Conservation (phyloP, 1,140 invertebrate genomes). For the Drosophila parvula region DNA sequence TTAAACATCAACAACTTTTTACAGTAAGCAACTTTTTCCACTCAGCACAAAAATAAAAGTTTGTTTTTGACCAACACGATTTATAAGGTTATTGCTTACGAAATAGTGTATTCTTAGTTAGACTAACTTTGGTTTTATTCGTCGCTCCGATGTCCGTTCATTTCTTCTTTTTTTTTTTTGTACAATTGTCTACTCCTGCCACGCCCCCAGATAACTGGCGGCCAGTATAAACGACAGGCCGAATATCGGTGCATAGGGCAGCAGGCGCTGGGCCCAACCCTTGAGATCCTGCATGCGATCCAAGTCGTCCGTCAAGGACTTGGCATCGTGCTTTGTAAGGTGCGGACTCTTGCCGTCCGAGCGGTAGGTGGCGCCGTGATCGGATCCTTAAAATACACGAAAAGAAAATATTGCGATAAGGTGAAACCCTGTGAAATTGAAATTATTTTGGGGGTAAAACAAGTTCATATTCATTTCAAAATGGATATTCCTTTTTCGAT, state of each 20-base stretch:
- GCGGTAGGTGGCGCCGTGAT: constrained; percentile 73
- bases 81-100: constrained; percentile 57
- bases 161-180: constrained; percentile 38
- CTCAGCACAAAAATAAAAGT: constrained; percentile 42
- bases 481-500: no score
- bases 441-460: background rate
- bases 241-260: background rate
- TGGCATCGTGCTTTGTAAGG: constrained; percentile 70
- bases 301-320: constrained; percentile 72
- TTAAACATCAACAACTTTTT: constrained; percentile 79
- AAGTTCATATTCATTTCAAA: background rate
- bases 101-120: constrained; percentile 44
- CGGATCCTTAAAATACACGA: constrained; percentile 48
- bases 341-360: constrained; percentile 59
- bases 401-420: background rate
- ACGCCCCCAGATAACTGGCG: constrained; percentile 29
- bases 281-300: constrained; percentile 76
- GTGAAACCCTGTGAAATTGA: background rate
- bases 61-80: constrained; percentile 45
- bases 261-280: constrained; percentile 1
- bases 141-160: constrained; percentile 4
- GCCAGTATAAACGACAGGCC: background rate
- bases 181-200: constrained; percentile 65
- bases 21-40: constrained; percentile 57
- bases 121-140: constrained; percentile 26